Percentiles rank a stretch among this genome's conserved stretches.
phyloP scores from a whole-genome alignment of 2,888 invertebrate genomes.

The Polia nebulosa region DNA sequence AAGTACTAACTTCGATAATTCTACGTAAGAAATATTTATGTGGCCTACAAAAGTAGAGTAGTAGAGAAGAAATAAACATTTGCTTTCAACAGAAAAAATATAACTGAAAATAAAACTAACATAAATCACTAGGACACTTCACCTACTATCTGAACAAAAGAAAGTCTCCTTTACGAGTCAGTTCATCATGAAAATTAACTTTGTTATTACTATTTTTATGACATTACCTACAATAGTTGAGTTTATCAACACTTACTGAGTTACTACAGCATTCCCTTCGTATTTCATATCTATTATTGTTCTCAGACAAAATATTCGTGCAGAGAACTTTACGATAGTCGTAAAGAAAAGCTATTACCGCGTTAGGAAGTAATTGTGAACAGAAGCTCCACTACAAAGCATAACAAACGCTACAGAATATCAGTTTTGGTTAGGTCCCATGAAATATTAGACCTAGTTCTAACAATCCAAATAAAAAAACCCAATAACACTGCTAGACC shows the following conservation, averaged over 20 bases:
- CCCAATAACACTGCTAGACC: too few species aligned
- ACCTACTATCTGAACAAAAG: constrained; percentile 39
- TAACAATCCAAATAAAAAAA: neutral
- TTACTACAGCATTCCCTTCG: constrained; percentile 49
- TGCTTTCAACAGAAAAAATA: neutral
- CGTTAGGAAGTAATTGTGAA: neutral
- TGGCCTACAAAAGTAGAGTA: neutral
- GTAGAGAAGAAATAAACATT: too few species aligned
- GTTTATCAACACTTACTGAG: constrained; percentile 64
- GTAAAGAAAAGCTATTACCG: constrained; percentile 73
- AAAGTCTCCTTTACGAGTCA: constrained; percentile 33
- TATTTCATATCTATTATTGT: constrained; percentile 71
- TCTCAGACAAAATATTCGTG: constrained; percentile 69
- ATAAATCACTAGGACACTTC: constrained; percentile 38
- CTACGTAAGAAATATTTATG: too few species aligned
- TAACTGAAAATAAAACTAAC: constrained; percentile 3
- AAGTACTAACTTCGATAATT: too few species aligned
- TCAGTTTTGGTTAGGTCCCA: too few species aligned
- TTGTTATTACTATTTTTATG: constrained; percentile 54
- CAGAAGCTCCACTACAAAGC: constrained; percentile 38
- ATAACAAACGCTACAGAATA: neutral
- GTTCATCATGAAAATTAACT: constrained; percentile 56
- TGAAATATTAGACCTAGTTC: neutral
- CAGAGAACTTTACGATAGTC: constrained; percentile 73
- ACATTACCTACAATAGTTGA: constrained; percentile 43